Base-by-base conservation (phyloP, 2,113 vertebrate genomes). In the Greenwoodochromis staneri region DNA sequence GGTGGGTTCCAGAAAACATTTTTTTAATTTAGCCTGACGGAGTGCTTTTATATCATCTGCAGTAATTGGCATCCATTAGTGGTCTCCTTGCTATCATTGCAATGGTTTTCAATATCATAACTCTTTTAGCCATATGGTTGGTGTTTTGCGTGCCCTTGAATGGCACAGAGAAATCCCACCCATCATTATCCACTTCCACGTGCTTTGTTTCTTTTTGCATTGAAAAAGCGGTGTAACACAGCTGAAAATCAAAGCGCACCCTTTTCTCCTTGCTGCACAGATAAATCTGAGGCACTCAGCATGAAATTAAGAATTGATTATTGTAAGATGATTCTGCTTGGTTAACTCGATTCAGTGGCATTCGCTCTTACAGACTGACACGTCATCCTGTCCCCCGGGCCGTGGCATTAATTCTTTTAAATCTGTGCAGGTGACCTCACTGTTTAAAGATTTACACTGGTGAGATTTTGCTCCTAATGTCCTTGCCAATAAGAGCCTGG, bases 261-360 rank as follows among this genome's bases (percentile, higher is more conserved):
- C 69, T 42, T 71, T 89, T 90, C 90, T 88, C 54, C 73, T 92
- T 81, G 89, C 80, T 51, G 83, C 84, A 88, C 93, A 91, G 93
- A 95, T 96, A 95, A 95, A 95, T 96, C 93, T 90, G 89, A 94
- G 80, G 95, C 95, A 93, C 90, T 95, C 95, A 71, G 94, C 96
- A 96, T 97, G 96, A 97, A 97, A 97, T 97, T 96, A 96, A 95
- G 92, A 96, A 97, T 96, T 95, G 96, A 96, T 97, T 96, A 96
- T 96, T 94, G 94, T 90, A 88, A 88, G 93, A 94, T 92, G 84
- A 95, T 87, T 92, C 92, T 91, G 95, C 93, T 96, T 95, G 95
- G 96, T 94, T 96, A 96, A 96, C 91, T 94, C 85, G 69, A 88
- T 95, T 95, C 93, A 90, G 90, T 87, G 81, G 83, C 85, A 61